These are phyloP conservation scores for Protonibea diacanthus DNA, from an alignment of 2,797 vertebrate species.

Conservation along the genomic window DNA sequence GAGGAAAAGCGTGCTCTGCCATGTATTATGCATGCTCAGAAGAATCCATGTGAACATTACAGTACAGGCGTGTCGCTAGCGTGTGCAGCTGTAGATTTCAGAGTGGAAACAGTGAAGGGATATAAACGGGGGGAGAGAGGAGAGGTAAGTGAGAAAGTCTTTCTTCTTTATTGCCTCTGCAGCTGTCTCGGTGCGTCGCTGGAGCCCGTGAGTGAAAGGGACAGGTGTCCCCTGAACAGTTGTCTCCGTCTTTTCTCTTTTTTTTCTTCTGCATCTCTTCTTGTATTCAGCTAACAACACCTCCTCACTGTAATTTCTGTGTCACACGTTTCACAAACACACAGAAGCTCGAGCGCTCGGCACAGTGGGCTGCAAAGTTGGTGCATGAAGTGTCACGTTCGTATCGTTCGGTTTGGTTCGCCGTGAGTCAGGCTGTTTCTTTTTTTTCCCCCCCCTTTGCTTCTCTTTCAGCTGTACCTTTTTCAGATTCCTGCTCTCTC, in stretches of 20 bases:
- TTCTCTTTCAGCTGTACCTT: conserved; percentile 81
- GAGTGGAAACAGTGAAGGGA: conserved; percentile 48
- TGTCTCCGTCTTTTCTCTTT: conserved; percentile 57
- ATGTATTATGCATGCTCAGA: conserved; percentile 79
- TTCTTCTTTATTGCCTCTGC: conserved; percentile 80
- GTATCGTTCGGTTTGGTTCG: conserved; percentile 67
- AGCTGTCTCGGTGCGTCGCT: conserved; percentile 83
- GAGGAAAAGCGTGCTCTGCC: conserved; percentile 70
- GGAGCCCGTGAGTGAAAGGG: conserved; percentile 77
- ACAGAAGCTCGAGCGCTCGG: conserved; percentile 58
- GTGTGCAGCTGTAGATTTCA: conserved; percentile 49
- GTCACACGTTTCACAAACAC: conserved; percentile 71
- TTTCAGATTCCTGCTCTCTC: conserved; percentile 78
- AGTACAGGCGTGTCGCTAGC: conserved; percentile 31
- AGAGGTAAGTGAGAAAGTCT: conserved; percentile 60
- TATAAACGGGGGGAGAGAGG: conserved; percentile 22
- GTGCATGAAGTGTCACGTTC: conserved; percentile 76
- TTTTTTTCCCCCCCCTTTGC: conserved; percentile 14
- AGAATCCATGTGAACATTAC: conserved; percentile 61
- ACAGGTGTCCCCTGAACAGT: conserved; percentile 85
- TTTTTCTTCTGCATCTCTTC: conserved; percentile 58
- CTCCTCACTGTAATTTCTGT: conserved; percentile 75
- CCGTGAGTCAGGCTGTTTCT: conserved; percentile 62
- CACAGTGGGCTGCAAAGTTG: conserved; percentile 78
- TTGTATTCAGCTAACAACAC: conserved; percentile 71